phyloP scores from a whole-genome alignment of 2,113 vertebrate species.

The Empidonax traillii region DNA sequence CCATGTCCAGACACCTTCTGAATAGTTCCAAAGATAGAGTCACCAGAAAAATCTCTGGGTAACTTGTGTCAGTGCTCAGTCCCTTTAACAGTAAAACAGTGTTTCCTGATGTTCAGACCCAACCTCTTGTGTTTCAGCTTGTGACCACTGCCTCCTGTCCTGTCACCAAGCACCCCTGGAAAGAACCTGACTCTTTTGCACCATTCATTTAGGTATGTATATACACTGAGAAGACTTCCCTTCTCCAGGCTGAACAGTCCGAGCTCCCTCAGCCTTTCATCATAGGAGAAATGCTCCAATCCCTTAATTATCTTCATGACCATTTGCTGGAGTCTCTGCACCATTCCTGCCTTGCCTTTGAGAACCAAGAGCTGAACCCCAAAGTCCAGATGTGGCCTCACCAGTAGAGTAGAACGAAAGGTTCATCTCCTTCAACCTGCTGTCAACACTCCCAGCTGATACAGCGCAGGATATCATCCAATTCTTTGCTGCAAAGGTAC shows the following conservation, averaged over 20 bases:
- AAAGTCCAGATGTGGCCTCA: not conserved
- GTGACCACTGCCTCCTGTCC: not conserved
- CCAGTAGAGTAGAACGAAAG: not conserved
- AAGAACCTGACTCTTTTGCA: not conserved
- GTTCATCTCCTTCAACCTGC: not conserved
- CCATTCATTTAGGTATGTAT: not conserved
- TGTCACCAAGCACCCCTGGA: not conserved
- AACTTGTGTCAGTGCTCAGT: not conserved
- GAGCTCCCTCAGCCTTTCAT: not conserved
- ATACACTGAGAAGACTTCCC: not conserved
- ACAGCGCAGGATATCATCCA: not conserved
- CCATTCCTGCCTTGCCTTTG: not conserved
- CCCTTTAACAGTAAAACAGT: not conserved
- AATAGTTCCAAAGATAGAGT: not conserved
- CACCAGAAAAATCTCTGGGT: not conserved
- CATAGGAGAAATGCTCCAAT: not conserved
- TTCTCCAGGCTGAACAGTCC: not conserved
- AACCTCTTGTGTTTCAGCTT: not conserved
- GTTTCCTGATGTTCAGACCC: not conserved
- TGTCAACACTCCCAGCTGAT: not conserved
- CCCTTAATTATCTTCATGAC: not conserved
- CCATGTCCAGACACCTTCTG: not conserved
- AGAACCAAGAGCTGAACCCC: not conserved
- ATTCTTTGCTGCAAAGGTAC: fast-evolving
- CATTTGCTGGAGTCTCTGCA: not conserved